Evolutionary conservation across 2,888 invertebrate genomes (phyloP).

Genomic region (Dorcus parallelipipedus): DNA sequence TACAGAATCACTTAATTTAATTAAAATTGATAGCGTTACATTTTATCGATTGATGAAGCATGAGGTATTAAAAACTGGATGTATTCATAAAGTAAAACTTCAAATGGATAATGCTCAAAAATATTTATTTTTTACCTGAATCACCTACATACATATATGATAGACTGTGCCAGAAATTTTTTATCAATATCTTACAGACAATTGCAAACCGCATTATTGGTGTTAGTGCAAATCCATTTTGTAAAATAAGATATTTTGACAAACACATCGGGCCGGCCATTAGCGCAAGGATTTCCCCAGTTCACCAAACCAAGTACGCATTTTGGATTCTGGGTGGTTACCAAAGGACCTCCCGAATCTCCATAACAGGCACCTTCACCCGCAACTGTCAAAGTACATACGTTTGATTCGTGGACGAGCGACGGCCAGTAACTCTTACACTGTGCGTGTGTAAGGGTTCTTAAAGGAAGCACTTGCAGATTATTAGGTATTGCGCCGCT

Average conservation of each 20-base stretch:
- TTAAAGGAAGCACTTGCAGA: not conserved
- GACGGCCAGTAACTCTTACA: not conserved
- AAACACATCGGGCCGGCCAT: not conserved
- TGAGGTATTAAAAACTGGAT: too few relatives aligned
- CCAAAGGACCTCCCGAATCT: conserved; percentile 4
- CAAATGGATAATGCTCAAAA: too few relatives aligned
- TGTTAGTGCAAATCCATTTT: not conserved
- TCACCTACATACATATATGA: too few relatives aligned
- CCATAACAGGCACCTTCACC: conserved; percentile 3
- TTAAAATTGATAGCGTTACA: too few relatives aligned
- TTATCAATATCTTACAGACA: too few relatives aligned
- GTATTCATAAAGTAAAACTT: too few relatives aligned
- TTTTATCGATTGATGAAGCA: too few relatives aligned
- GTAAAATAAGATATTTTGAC: not conserved
- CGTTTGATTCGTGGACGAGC: not conserved
- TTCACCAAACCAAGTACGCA: not conserved
- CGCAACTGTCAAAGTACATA: not conserved
- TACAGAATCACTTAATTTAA: too few relatives aligned
- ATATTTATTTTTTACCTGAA: too few relatives aligned
- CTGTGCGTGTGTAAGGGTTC: not conserved
- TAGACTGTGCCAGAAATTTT: too few relatives aligned
- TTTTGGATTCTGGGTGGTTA: not conserved
- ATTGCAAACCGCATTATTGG: too few relatives aligned
- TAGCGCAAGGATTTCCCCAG: not conserved
- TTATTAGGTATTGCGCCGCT: not conserved